These are phyloP conservation scores for Dendroctonus valens DNA, from an alignment of 1,140 invertebrate species.

Conservation along the genomic window DNA sequence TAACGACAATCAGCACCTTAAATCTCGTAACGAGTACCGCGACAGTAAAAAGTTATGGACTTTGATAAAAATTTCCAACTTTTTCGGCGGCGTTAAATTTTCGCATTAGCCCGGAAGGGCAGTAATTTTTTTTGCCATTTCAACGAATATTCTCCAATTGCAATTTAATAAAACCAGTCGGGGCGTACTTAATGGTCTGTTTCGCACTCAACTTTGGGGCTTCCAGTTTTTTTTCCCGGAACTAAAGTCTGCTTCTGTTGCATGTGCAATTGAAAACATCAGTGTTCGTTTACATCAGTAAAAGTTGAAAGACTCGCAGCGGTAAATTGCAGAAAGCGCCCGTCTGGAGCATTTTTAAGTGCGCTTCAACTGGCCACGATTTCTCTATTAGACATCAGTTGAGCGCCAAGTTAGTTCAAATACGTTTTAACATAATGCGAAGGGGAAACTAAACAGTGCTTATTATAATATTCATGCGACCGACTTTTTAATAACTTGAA, in stretches of 20 bases:
- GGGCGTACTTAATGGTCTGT: no score
- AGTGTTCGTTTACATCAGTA: no score
- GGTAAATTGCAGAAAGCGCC: no score
- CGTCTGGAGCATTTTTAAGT: no score
- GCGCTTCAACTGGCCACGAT: slow-evolving; percentile 1
- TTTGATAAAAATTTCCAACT: slow-evolving; percentile 8
- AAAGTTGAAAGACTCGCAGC: slow-evolving; percentile 22
- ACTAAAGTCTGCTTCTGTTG: no score
- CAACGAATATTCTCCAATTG: no score
- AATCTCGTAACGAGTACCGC: slow-evolving; percentile 5
- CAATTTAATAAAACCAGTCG: no score
- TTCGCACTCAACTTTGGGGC: no score
- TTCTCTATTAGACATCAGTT: not conserved
- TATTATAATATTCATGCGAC: slow-evolving; percentile 26
- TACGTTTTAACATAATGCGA: slow-evolving; percentile 10
- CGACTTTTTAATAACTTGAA: slow-evolving; percentile 28
- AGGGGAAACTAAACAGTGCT: slow-evolving; percentile 23
- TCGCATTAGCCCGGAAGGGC: slow-evolving; percentile 1
- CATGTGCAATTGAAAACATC: no score
- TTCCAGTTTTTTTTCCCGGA: no score
- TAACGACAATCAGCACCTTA: slow-evolving; percentile 5
- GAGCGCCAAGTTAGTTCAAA: slow-evolving; percentile 1
- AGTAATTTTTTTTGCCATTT: slow-evolving; percentile 2
- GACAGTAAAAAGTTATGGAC: slow-evolving; percentile 9
- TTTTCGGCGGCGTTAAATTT: slow-evolving; percentile 11